Conservation (phyloP, 2,888 invertebrate genomes). For the Synergus umbraculus region DNA sequence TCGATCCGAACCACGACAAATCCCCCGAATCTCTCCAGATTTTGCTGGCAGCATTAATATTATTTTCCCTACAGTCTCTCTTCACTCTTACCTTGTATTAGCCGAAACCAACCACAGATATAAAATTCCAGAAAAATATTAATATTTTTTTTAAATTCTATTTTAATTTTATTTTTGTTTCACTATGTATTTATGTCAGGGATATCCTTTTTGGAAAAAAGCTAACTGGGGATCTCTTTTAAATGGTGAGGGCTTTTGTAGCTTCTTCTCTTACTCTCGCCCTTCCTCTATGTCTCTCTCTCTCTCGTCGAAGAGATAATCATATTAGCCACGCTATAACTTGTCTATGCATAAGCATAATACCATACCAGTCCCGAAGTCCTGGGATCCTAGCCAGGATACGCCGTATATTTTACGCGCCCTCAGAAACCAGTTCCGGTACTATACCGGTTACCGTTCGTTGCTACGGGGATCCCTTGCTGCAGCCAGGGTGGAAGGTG, state of each 20-base stretch:
- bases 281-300: conserved; percentile 38
- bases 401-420: conserved; percentile 69
- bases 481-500: conserved; percentile 60
- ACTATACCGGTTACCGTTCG: conserved; percentile 39
- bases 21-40: conserved; percentile 65
- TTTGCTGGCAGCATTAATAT: conserved; percentile 54
- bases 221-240: not conserved
- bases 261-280: conserved; percentile 42
- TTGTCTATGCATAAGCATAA: conserved; percentile 77
- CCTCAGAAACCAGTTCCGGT: conserved; percentile 52
- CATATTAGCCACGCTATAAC: conserved; percentile 75
- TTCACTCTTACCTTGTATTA: not conserved
- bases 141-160: not conserved
- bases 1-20: conserved; percentile 77
- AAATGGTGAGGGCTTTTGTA: conserved; percentile 1
- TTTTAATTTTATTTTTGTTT: not conserved
- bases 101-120: not conserved
- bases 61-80: conserved; percentile 37
- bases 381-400: conserved; percentile 73
- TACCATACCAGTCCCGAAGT: conserved; percentile 65
- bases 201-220: not conserved
- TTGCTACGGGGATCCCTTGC: conserved; percentile 46
- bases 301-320: conserved; percentile 74
- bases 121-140: not conserved
- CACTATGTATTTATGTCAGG: not conserved